phyloP scores from a whole-genome alignment of 2,113 vertebrate species.

The Cairina moschata region DNA sequence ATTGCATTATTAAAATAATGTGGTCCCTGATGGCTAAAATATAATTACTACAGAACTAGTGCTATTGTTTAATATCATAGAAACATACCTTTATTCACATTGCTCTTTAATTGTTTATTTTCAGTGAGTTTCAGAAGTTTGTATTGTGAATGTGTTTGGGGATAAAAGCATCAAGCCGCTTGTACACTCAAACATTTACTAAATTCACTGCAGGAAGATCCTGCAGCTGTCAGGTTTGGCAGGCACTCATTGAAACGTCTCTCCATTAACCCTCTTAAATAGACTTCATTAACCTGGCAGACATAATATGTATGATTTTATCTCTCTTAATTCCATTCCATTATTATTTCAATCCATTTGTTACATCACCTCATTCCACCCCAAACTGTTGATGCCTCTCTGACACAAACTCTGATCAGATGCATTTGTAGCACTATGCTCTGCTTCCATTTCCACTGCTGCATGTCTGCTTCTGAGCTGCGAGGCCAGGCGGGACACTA shows the following conservation, averaged over 20 bases:
- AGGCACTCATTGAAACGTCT: neutral
- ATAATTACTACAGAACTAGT: neutral
- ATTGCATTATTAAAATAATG: neutral
- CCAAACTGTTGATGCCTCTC: neutral
- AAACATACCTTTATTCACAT: neutral
- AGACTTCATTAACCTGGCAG: neutral
- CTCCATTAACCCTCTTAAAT: neutral
- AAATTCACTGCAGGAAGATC: neutral
- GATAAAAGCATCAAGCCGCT: neutral
- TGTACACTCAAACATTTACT: neutral
- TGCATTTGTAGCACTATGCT: neutral
- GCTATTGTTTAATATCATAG: neutral
- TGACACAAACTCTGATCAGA: neutral
- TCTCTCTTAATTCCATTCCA: neutral
- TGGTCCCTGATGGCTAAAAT: neutral
- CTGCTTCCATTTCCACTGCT: neutral
- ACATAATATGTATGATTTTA: neutral
- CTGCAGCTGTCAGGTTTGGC: neutral
- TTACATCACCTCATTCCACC: neutral
- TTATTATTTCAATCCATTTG: neutral
- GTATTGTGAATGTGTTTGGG: neutral
- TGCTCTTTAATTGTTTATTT: neutral
- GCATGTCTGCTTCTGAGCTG: neutral
- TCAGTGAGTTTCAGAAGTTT: neutral
- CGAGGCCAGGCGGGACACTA: fast-evolving